Percentiles rank a stretch among this genome's conserved stretches.
Conservation (phyloP, 2,113 vertebrate genomes). For the Megatriorchis doriae region DNA sequence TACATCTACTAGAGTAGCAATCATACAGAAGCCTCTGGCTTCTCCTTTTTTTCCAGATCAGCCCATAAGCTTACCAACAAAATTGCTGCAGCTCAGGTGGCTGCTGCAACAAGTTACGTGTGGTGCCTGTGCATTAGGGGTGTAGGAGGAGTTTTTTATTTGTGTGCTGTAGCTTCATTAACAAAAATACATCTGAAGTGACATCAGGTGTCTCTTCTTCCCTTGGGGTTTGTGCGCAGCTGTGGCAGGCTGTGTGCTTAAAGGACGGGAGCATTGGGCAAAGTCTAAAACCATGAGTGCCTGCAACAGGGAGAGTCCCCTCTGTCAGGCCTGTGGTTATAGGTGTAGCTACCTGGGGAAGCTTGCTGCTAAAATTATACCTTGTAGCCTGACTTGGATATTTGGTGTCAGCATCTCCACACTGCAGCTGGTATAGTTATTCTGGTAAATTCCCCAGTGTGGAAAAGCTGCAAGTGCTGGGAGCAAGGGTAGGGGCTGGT, state of each 20-base stretch:
- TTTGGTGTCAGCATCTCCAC: neutral
- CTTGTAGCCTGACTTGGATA: rapidly evolving
- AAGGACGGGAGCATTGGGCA: neutral
- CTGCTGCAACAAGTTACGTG: rapidly evolving
- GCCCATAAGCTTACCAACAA: rapidly evolving
- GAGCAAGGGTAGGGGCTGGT: neutral
- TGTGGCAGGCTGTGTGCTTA: no score
- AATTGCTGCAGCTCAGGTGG: neutral
- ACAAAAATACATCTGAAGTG: neutral
- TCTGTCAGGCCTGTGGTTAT: neutral
- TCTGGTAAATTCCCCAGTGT: neutral
- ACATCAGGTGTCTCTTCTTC: neutral
- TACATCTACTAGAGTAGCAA: rapidly evolving
- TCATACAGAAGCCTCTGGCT: neutral
- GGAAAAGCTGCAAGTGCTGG: neutral
- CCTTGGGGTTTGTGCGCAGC: neutral
- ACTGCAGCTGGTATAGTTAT: neutral
- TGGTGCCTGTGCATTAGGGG: rapidly evolving
- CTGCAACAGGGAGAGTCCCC: neutral
- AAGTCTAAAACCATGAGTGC: rapidly evolving
- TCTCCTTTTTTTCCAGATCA: neutral
- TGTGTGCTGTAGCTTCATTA: neutral
- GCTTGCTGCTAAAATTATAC: neutral
- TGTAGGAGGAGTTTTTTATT: neutral
- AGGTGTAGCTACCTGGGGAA: neutral